Evolutionary conservation across 2,797 vertebrate species (phyloP).

Genomic region (Pagetopsis macropterus): DNA sequence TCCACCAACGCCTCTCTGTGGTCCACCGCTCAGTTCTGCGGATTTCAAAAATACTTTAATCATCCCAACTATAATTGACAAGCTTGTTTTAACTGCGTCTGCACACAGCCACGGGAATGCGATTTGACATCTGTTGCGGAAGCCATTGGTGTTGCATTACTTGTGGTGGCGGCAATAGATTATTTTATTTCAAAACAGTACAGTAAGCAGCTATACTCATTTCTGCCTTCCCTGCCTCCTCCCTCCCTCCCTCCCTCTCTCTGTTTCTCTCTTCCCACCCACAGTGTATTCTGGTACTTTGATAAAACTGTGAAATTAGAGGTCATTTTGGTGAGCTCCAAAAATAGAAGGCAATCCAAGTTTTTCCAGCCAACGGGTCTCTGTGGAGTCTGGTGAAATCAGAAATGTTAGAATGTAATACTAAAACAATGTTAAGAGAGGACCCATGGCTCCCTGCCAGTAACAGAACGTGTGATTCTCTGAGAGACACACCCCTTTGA

Average conservation of each 20-base stretch:
- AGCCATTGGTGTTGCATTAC: constrained; percentile 51
- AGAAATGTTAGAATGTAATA: constrained; percentile 60
- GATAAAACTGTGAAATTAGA: constrained; percentile 76
- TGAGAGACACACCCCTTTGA: constrained; percentile 26
- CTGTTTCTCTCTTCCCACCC: constrained; percentile 10
- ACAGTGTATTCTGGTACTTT: constrained; percentile 44
- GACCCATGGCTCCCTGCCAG: constrained; percentile 41
- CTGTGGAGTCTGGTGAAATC: constrained; percentile 72
- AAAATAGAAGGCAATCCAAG: constrained; percentile 79
- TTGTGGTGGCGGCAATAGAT: constrained; percentile 12
- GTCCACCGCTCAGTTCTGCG: constrained; percentile 48
- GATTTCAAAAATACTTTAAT: constrained; percentile 61
- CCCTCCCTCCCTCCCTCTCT: neutral
- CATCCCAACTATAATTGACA: constrained; percentile 58
- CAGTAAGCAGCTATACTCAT: constrained; percentile 34
- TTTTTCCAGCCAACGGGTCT: constrained; percentile 67
- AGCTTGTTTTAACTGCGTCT: constrained; percentile 66
- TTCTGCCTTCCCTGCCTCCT: constrained; percentile 10
- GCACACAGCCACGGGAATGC: constrained; percentile 57
- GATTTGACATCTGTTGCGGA: constrained; percentile 66
- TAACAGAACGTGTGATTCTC: constrained; percentile 30
- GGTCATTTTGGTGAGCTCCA: constrained; percentile 70
- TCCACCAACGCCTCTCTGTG: constrained; percentile 58
- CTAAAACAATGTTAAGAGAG: constrained; percentile 60
- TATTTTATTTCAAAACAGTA: constrained; percentile 33